Base-by-base conservation (phyloP, 2,888 invertebrate species). In the Smittia aterrima region DNA sequence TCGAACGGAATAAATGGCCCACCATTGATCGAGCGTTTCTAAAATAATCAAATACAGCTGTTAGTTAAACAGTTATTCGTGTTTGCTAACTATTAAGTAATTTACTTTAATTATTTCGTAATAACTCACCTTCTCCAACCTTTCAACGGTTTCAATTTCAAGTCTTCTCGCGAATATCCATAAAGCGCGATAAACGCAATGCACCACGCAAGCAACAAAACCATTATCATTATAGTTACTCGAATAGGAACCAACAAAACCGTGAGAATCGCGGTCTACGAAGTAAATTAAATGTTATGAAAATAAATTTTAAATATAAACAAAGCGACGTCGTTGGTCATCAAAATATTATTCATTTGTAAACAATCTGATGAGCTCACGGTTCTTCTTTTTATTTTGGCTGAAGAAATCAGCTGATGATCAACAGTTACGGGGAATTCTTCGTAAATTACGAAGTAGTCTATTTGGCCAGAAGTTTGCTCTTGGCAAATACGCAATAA, bases 91-190 rank as follows among this genome's bases (percentile, higher is more conserved):
- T n/a, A 62, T 62, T 20, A 47, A 22, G 4, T 3, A 27, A 22
- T 41, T 13, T 16, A 53, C 18, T 32, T 40, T 54, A 54, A 32
- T n/a, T n/a, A n/a, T n/a, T 1, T 74, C 41, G n/a, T 41, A 64
- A 54, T 24, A 68, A 81, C 85, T 85, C 86, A 96, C 96, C 91
- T 91, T 84, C 96, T 88, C 96, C 96, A 96, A 78, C 95, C 95
- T 11, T 88, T 87, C 79, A 96, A 85, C 1, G 96, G 96, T 79
- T 88, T 87, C 76, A 86, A 84, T 77, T 90, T 86, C 16, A 94
- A 84, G 77, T 96, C 93, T 72, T 93, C 91, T 80, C 92, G 88
- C 18, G 90, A 88, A 41, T 95, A 82, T 4, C 95, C 95, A 79
- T 89, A 88, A 13, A 95, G 86, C 40, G 95, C 94, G 75, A 95